Evolutionary conservation across 1,140 invertebrate genomes (phyloP), one percentile per base, ranked within the genome.

Genomic region (Microplitis demolitor): DNA sequence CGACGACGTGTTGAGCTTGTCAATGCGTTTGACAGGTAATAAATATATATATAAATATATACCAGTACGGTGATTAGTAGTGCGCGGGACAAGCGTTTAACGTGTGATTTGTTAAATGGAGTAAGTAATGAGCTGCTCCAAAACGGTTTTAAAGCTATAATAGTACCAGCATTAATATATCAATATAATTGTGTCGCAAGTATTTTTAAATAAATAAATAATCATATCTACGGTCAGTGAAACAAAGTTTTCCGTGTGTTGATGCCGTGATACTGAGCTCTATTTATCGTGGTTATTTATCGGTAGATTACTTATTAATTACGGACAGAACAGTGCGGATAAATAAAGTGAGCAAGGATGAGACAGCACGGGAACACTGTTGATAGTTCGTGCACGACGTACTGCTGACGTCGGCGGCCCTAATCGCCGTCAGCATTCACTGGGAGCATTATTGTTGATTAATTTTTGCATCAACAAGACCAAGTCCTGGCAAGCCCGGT

Each of bases 301-400:
- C 13, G 1, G 6, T 9, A 13, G 45, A 50, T 9, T 50, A 50
- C 45, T 13, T 1, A 6, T 50, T 50, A 13, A 50, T 24, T 24
- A 24, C 24, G 24, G 24, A 24, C 24, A 24, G 24, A 24, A 24
- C 24, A 24, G 24, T 24, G 24, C 35, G 54, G 54, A 16, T 14
- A 16, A 56, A 58, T 39, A 50, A 3, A 16, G 31, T 11, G 37
- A 4, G 63, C 14, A 53, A 35, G n/a, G 72, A 78, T 78, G 78
- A 76, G 72, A 75, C 74, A 72, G 68, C 72, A 76, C 56, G 76
- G 66, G 72, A 78, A 66, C 51, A 56, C 51, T 11, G 53, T n/a
- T 34, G 50, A 45, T 45, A 45, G 53, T 33, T 33, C 37, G 62
- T 31, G 51, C 8, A 24, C 67, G 34, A 66, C 70, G 71, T 13